These are phyloP conservation scores for Danio jaintianensis DNA, from an alignment of 2,797 vertebrate species.

Conservation along the genomic window DNA sequence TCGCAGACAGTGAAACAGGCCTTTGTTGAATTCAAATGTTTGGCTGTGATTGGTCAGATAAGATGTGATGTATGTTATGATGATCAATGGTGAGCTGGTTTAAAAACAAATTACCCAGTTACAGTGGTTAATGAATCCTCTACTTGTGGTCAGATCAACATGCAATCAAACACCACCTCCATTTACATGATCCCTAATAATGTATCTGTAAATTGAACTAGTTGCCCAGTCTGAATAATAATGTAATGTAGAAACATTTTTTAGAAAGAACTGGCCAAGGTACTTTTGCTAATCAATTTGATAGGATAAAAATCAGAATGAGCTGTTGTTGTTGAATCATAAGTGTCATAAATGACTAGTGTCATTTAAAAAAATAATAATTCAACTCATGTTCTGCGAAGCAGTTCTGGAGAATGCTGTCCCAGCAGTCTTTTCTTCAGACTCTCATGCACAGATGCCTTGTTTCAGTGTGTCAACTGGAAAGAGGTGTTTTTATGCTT, in stretches of 20 bases:
- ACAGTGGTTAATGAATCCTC: neutral
- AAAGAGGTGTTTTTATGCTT: too few species aligned
- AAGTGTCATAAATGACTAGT: too few species aligned
- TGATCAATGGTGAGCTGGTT: neutral
- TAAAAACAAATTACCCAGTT: neutral
- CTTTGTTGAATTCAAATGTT: neutral
- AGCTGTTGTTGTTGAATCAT: too few species aligned
- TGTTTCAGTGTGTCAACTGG: too few species aligned
- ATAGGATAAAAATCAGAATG: too few species aligned
- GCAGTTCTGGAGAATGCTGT: neutral
- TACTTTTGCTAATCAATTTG: too few species aligned
- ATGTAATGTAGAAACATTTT: too few species aligned
- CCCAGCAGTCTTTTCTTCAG: neutral
- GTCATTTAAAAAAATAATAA: neutral
- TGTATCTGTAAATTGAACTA: too few species aligned
- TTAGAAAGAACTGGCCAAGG: too few species aligned
- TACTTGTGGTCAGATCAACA: neutral
- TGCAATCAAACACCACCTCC: neutral
- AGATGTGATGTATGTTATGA: slow-evolving; percentile 14
- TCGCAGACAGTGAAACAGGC: slow-evolving; percentile 12
- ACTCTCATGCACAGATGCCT: neutral
- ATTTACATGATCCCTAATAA: too few species aligned
- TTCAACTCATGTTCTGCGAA: neutral
- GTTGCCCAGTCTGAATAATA: too few species aligned
- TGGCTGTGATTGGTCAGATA: neutral